These are phyloP conservation scores for Sebastes paucispinis DNA, from an alignment of 2,797 vertebrate genomes.

Conservation along the genomic window DNA sequence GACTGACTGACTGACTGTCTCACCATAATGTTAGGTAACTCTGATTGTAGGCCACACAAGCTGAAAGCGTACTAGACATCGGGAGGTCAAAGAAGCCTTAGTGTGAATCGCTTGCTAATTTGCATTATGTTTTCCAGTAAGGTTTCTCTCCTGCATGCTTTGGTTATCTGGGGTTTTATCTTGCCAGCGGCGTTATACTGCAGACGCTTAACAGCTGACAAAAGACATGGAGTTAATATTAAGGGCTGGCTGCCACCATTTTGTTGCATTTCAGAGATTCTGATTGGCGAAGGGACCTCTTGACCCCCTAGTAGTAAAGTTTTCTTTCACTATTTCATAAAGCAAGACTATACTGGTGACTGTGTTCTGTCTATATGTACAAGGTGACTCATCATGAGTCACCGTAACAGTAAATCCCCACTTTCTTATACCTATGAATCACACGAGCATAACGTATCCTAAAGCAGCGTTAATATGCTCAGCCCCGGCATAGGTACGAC, in stretches of 20 bases:
- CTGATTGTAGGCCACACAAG: slow-evolving; percentile 19
- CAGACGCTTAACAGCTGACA: neutral
- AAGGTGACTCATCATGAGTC: slow-evolving; percentile 72
- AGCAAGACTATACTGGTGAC: neutral
- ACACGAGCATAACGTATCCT: slow-evolving; percentile 46
- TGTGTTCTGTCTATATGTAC: slow-evolving; percentile 40
- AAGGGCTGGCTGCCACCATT: slow-evolving; percentile 2
- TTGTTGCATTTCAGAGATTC: slow-evolving; percentile 6
- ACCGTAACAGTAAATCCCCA: slow-evolving; percentile 66
- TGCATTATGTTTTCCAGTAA: slow-evolving; percentile 28
- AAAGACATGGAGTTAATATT: slow-evolving; percentile 8
- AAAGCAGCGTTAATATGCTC: slow-evolving; percentile 58
- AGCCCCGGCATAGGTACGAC: slow-evolving; percentile 51
- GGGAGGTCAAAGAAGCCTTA: slow-evolving; percentile 19
- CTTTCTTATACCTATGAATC: slow-evolving; percentile 69
- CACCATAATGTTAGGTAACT: slow-evolving; percentile 46
- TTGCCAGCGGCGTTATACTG: neutral
- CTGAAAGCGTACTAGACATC: neutral
- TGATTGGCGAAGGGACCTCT: neutral
- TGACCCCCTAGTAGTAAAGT: neutral
- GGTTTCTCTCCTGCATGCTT: neutral
- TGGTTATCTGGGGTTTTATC: slow-evolving; percentile 16
- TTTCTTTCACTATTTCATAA: neutral
- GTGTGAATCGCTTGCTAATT: slow-evolving; percentile 25
- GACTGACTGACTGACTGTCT: slow-evolving; percentile 30